These are phyloP conservation scores for Microtus richardsoni DNA, from an alignment of 2,113 vertebrate genomes.

Conservation along the genomic window DNA sequence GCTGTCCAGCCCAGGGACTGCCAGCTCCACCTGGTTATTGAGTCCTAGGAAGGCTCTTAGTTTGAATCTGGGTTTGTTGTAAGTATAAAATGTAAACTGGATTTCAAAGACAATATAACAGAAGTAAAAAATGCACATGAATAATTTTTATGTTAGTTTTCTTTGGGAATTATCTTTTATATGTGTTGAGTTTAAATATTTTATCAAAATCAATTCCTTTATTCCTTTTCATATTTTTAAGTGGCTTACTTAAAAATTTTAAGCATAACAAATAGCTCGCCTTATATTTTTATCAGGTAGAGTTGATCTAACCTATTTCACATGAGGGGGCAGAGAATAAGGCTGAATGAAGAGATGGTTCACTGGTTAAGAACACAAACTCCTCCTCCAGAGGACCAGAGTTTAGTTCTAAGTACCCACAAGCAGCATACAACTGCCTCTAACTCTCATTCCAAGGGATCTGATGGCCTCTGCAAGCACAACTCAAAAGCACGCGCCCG, in stretches of 20 bases:
- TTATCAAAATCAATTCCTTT: conserved; percentile 22
- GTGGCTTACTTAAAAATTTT: neutral
- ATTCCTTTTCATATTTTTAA: neutral
- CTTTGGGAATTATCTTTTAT: conserved; percentile 17
- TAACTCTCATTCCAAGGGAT: neutral
- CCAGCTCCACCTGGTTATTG: neutral
- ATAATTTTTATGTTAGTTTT: neutral
- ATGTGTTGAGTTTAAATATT: neutral
- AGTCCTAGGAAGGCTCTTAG: neutral
- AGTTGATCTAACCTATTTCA: conserved; percentile 17
- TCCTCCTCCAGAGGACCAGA: too few relatives aligned
- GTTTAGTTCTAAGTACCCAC: neutral
- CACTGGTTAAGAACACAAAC: neutral
- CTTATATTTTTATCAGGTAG: neutral
- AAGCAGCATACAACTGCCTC: neutral
- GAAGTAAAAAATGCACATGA: neutral
- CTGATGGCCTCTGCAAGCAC: neutral
- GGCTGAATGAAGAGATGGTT: neutral
- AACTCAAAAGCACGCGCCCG: neutral
- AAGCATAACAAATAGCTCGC: neutral
- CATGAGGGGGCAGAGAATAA: neutral
- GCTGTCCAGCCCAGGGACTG: too few relatives aligned
- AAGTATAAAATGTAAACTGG: neutral
- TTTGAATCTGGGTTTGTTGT: neutral
- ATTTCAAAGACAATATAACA: conserved; percentile 12